These are phyloP conservation scores for Benitochromis conjunctus DNA, from an alignment of 2,113 vertebrate species.

Conservation along the genomic window DNA sequence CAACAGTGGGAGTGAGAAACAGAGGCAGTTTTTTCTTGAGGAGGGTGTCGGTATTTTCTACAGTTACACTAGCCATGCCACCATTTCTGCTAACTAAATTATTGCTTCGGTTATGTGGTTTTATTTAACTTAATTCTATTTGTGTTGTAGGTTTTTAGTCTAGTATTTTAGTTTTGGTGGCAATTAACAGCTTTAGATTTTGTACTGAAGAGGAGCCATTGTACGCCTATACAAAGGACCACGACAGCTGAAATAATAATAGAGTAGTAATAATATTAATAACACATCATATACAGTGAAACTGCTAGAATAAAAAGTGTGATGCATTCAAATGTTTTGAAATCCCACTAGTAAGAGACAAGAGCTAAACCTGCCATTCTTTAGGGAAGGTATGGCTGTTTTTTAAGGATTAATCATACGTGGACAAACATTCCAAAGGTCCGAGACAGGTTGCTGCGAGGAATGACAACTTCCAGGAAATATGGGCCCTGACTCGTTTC, in stretches of 20 bases:
- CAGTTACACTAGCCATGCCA: neutral
- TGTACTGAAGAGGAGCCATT: neutral
- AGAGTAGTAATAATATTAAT: neutral
- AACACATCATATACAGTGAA: neutral
- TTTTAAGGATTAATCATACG: constrained; percentile 44
- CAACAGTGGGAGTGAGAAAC: neutral
- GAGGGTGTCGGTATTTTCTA: neutral
- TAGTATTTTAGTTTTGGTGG: neutral
- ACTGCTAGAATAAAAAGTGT: neutral
- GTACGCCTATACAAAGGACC: neutral
- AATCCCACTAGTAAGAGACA: neutral
- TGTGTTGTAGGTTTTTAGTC: neutral
- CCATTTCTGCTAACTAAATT: neutral
- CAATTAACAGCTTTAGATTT: neutral
- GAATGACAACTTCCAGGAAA: constrained; percentile 56
- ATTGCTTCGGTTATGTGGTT: neutral
- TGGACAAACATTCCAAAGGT: constrained; percentile 61
- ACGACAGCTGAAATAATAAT: neutral
- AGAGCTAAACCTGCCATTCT: constrained; percentile 6
- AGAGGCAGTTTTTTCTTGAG: neutral
- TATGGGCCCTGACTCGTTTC: constrained; percentile 44
- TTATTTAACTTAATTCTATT: neutral
- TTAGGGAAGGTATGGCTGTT: constrained; percentile 6
- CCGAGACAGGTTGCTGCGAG: constrained; percentile 20
- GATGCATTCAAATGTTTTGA: neutral